Base-by-base conservation (phyloP, 2,888 invertebrate species). In the Mechanitis mazaeus region DNA sequence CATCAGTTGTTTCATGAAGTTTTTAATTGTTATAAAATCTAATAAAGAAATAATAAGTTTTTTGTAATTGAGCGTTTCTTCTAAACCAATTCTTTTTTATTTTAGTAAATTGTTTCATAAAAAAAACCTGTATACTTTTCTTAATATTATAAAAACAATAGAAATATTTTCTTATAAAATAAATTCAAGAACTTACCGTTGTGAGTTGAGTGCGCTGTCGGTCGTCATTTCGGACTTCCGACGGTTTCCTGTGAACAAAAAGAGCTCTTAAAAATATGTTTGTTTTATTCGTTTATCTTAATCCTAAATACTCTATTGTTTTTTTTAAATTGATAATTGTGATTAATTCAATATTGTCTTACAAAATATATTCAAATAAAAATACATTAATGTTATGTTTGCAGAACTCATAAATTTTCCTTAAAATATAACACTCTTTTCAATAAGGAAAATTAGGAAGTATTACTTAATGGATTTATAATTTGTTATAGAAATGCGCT, bases 121-220 rank as follows among this genome's bases (percentile, higher is more conserved):
- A 42, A 1, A 1, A 3, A 9, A 3, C 42, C 9, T 42, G 1
- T 42, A 42, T 42, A 42, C 2, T 3, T 42, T 7, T 2, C 9
- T 42, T 7, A 7, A 9, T 9, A 9, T 42, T 42, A 42, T 42
- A 9, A 42, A 42, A 42, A 42, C 42, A 42, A 42, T 42, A 9
- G 6, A 11, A 42, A 9, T 42, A 9, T 42, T 42, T 2, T 42
- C 7, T 42, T 42, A 6, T 7, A 42, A 9, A 42, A 42, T 2
- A 9, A 38, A 38, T 4, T 38, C 7, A 11, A 42, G 42, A 42
- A 11, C 42, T 42, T 42, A 42, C 42, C 42, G 9, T 78, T 88
- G 87, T 65, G 88, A 85, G 75, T 87, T 87, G 68, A 87, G 80
- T 33, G 84, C 83, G 77, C 77, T 85, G 76, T 88, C 87, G 28